phyloP scores from a whole-genome alignment of 2,797 vertebrate genomes.

The Sorex maritimensis region DNA sequence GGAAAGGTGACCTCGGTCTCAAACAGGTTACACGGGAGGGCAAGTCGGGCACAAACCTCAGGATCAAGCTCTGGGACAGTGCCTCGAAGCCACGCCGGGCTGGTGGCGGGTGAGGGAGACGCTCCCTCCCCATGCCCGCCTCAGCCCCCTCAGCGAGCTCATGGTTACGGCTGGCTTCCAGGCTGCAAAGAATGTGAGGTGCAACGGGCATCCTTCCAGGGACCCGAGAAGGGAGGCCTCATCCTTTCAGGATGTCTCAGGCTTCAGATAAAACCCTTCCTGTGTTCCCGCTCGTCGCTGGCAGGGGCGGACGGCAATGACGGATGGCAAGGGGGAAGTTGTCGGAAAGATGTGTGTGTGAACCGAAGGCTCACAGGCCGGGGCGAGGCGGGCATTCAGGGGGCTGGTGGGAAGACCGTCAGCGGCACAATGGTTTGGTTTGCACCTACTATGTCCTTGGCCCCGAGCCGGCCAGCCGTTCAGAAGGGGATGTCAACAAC shows the following conservation, averaged over 20 bases:
- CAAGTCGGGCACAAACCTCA: neutral
- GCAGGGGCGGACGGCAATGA: conserved; percentile 65
- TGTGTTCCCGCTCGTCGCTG: conserved; percentile 71
- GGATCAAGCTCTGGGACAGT: neutral
- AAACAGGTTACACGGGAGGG: neutral
- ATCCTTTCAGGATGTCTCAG: conserved; percentile 80
- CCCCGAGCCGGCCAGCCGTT: conserved; percentile 38
- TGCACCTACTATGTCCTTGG: conserved; percentile 54
- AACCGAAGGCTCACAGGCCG: neutral
- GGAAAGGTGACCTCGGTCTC: neutral
- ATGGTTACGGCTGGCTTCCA: conserved; percentile 71
- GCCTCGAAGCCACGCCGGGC: neutral
- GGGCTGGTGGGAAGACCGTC: conserved; percentile 67
- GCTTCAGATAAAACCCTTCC: conserved; percentile 83
- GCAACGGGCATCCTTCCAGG: conserved; percentile 73
- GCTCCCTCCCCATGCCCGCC: neutral
- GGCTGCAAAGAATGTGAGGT: conserved; percentile 82
- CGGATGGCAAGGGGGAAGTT: conserved; percentile 61
- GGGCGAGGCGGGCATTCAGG: conserved; percentile 47
- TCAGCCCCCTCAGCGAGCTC: conserved; percentile 14
- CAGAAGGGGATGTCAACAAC: neutral
- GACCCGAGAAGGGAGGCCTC: conserved; percentile 72
- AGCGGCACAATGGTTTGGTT: conserved; percentile 45
- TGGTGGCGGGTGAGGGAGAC: neutral
- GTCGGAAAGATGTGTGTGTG: conserved; percentile 74